Percentiles rank a stretch among this genome's conserved stretches.
phyloP scores from a whole-genome alignment of 2,888 invertebrate species.

The Diarsia dahlii region DNA sequence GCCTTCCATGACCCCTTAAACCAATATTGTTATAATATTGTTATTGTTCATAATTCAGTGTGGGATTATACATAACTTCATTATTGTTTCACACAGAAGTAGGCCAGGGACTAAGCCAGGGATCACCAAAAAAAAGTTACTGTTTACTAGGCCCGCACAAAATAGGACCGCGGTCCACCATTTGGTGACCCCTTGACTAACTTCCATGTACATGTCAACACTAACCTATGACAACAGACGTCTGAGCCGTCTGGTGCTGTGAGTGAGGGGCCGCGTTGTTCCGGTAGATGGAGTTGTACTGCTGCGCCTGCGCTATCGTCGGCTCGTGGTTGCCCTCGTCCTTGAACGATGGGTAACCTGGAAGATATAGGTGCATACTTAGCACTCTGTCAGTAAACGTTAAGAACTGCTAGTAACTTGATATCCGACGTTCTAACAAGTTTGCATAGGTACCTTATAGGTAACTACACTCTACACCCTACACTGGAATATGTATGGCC shows the following conservation, averaged over 20 bases:
- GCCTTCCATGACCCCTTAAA: not conserved
- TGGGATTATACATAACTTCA: not conserved
- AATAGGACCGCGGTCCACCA: too few species aligned
- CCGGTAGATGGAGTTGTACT: slow-evolving; percentile 92
- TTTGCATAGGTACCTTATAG: not conserved
- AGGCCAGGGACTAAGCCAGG: too few species aligned
- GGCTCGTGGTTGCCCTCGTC: slow-evolving; percentile 95
- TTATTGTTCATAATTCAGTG: not conserved
- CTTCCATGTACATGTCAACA: not conserved
- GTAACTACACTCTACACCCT: too few species aligned
- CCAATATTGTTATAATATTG: too few species aligned
- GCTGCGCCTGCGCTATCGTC: slow-evolving; percentile 94
- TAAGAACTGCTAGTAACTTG: not conserved
- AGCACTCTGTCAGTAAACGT: not conserved
- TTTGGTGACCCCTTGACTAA: too few species aligned
- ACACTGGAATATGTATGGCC: too few species aligned
- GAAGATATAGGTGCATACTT: slow-evolving; percentile 48
- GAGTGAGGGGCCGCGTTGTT: slow-evolving; percentile 82
- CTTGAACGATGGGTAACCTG: slow-evolving; percentile 92
- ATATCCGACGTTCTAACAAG: not conserved
- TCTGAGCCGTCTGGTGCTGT: slow-evolving; percentile 91
- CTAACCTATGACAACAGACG: slow-evolving; percentile 96
- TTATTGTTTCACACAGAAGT: too few species aligned
- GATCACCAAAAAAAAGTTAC: too few species aligned
- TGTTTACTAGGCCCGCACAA: too few species aligned